Evolutionary conservation across 1,140 invertebrate species (phyloP).

Genomic region (Diploscapter pachys): DNA sequence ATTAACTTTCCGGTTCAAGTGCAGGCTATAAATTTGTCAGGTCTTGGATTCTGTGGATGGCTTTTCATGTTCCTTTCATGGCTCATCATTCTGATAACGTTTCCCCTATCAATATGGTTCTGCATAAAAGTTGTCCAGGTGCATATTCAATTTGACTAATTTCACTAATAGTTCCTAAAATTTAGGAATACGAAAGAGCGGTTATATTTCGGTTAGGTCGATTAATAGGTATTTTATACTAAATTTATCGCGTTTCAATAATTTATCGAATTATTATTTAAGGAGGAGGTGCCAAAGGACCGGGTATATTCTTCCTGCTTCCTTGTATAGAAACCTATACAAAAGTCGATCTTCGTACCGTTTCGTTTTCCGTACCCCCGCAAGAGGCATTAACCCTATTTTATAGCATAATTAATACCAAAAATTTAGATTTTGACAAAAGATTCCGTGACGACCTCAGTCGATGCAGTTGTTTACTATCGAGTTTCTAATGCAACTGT

Average conservation of each 20-base stretch:
- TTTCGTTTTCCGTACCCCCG: conserved; percentile 68
- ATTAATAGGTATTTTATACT: conserved; percentile 59
- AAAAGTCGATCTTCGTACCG: conserved; percentile 65
- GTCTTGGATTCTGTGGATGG: conserved; percentile 76
- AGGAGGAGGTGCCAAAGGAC: conserved; percentile 63
- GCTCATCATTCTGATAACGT: conserved; percentile 80
- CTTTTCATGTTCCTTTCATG: conserved; percentile 68
- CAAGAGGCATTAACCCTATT: conserved; percentile 59
- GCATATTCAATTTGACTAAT: neutral
- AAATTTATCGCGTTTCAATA: too few relatives aligned
- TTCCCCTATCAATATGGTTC: conserved; percentile 79
- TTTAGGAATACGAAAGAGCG: conserved; percentile 64
- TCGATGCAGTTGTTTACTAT: conserved; percentile 89
- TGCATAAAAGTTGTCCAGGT: conserved; percentile 78
- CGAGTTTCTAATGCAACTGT: conserved; percentile 77
- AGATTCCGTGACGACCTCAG: conserved; percentile 72
- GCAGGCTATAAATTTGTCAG: conserved; percentile 52
- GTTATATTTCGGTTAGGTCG: conserved; percentile 66
- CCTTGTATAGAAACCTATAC: conserved; percentile 67
- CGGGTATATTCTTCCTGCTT: conserved; percentile 60
- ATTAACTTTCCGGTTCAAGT: too few relatives aligned
- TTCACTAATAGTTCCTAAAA: neutral
- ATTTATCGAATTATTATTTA: too few relatives aligned
- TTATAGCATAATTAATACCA: conserved; percentile 21
- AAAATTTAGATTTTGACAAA: conserved; percentile 65